phyloP scores from a whole-genome alignment of 1,140 invertebrate genomes.

The Idris sp. region DNA sequence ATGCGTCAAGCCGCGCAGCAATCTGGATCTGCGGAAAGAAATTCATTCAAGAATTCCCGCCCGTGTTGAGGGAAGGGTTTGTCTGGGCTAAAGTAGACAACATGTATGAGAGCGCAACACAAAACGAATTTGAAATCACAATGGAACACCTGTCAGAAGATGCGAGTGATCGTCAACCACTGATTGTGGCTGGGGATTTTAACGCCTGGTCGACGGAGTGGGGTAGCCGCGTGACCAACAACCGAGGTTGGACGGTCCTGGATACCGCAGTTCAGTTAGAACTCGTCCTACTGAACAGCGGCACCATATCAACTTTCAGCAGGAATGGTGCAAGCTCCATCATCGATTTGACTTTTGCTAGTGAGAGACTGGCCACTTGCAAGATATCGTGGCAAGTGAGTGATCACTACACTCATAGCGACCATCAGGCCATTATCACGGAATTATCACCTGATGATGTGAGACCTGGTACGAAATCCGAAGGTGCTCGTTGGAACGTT shows the following conservation, averaged over 20 bases:
- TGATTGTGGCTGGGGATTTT: too few species aligned
- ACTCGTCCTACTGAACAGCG: background rate
- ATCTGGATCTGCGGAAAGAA: background rate
- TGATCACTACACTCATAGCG: conserved; percentile 17
- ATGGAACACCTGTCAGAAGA: background rate
- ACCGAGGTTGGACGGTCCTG: background rate
- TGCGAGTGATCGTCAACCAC: background rate
- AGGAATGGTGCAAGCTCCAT: conserved; percentile 1
- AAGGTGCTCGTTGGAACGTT: conserved; percentile 5
- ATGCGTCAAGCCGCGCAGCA: background rate
- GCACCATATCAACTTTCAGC: background rate
- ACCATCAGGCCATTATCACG: conserved; percentile 17
- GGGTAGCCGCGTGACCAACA: background rate
- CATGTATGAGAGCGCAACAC: background rate
- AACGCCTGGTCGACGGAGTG: conserved; percentile 21
- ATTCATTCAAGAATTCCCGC: background rate
- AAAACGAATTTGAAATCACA: background rate
- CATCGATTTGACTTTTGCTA: conserved; percentile 12
- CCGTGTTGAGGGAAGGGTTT: background rate
- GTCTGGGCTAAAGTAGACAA: conserved; percentile 1
- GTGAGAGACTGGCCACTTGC: background rate
- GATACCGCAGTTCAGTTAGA: background rate
- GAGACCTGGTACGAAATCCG: background rate
- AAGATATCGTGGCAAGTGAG: background rate
- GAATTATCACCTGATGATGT: background rate